Evolutionary conservation across 2,113 vertebrate genomes (phyloP), one percentile per base, ranked within the genome.

Genomic region (Tragelaphus buxtoni): DNA sequence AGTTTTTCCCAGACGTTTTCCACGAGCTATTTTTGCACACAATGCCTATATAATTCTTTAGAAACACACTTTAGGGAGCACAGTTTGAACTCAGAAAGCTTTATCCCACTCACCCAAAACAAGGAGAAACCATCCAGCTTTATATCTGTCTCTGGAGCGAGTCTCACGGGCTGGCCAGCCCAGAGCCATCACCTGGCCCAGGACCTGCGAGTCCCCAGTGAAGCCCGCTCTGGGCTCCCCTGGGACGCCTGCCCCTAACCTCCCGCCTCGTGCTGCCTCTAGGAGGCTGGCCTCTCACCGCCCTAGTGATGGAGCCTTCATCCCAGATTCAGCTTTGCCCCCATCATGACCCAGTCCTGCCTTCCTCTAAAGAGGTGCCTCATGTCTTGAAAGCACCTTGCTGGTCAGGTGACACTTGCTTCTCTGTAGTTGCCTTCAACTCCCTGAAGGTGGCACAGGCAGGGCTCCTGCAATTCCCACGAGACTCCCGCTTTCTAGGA

Each of bases 261-360:
- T 69, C 4, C n/a, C 0, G 45, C 13, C 17, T 18, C 8, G 2
- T 0, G 12, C 49, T 18, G 45, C 72, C 17, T 80, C 49, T 11
- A 24, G 45, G 6, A 76, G 82, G 22, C n/a, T 24, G 26, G 53
- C 4, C 17, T 60, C 53, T 60, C 49, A 1, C 8, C 0, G 9
- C n/a, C 69, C 51, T 32, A 18, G 56, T 58, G 49, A 39, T 4
- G 35, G 49, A 63, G 45, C 6, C 72, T 26, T 76, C 47, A 32
- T 4, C 28, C 76, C 39, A 17, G 69, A 30, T 5, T 42, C 49
- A 11, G 22, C 42, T 16, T 26, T 0, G 3, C 5, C 35, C 13
- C 26, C 32, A 20, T 39, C 20, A 7, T 0, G 26, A 47, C 58
- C 26, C 35, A 32, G 35, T 9, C 26, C 69, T 1, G 7, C 24